These are phyloP conservation scores for Tetramorium alpestre DNA, from an alignment of 1,140 invertebrate genomes.

Conservation along the genomic window DNA sequence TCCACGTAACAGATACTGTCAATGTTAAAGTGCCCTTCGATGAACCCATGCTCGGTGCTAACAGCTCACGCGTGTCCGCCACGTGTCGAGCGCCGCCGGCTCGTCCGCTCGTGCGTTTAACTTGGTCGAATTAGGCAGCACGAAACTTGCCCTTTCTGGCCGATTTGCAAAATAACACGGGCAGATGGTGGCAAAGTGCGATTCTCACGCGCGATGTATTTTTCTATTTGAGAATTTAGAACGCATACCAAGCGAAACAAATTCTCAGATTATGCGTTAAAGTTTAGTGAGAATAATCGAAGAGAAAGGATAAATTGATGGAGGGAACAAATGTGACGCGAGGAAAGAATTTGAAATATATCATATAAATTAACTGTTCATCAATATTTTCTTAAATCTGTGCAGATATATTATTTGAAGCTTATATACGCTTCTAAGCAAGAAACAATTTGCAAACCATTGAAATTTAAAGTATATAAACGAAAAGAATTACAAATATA, in stretches of 20 bases:
- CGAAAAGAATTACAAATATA: neutral
- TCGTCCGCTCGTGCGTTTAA: constrained; percentile 68
- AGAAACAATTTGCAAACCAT: neutral
- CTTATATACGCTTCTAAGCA: neutral
- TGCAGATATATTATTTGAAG: neutral
- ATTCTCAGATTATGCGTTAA: constrained; percentile 25
- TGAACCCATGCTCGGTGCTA: constrained; percentile 60
- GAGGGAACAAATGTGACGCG: too few relatives aligned
- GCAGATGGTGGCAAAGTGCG: constrained; percentile 62
- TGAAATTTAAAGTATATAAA: neutral
- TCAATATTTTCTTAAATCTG: neutral
- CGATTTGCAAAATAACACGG: constrained; percentile 64
- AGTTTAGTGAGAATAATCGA: constrained; percentile 13
- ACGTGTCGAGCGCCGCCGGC: constrained; percentile 69
- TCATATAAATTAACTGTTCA: neutral
- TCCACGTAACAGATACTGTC: constrained; percentile 23
- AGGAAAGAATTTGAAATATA: neutral
- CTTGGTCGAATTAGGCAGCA: constrained; percentile 68
- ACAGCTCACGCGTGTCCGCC: constrained; percentile 76
- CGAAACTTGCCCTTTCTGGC: constrained; percentile 64
- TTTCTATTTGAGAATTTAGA: constrained; percentile 46
- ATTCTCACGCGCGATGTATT: constrained; percentile 47
- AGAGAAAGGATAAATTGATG: neutral
- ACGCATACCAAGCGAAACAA: neutral
- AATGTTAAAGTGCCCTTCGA: constrained; percentile 41